phyloP scores from a whole-genome alignment of 2,888 invertebrate genomes.

The Leucophenga montana region DNA sequence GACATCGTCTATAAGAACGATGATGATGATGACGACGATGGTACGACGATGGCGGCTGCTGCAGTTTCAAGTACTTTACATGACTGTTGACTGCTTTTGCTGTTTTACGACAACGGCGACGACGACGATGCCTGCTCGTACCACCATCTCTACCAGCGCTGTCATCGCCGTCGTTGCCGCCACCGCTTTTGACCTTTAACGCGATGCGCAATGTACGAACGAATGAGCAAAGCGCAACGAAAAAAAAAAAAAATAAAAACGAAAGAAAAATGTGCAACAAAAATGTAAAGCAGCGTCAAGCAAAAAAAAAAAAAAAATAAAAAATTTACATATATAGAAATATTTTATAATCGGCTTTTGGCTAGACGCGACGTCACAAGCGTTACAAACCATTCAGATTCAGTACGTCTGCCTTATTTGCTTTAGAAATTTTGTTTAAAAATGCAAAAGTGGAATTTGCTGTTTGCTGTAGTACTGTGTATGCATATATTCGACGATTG shows the following conservation, averaged over 20 bases:
- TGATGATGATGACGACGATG: not conserved
- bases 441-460: too few species aligned
- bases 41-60: not conserved
- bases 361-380: conserved; percentile 19
- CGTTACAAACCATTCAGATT: too few species aligned
- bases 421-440: too few species aligned
- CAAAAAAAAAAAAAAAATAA: conserved; percentile 37
- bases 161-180: not conserved
- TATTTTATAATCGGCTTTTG: conserved; percentile 25
- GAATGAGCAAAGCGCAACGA: conserved; percentile 13
- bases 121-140: too few species aligned
- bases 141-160: not conserved
- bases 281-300: conserved; percentile 14
- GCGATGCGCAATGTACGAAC: not conserved
- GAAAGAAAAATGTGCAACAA: too few species aligned
- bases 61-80: too few species aligned
- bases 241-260: conserved; percentile 30
- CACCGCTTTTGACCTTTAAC: conserved; percentile 22
- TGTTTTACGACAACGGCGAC: too few species aligned
- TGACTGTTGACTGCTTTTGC: too few species aligned
- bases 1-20: not conserved
- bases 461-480: too few species aligned
- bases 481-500: too few species aligned
- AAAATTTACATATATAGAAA: conserved; percentile 36
- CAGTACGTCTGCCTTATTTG: conserved; percentile 10